These are phyloP conservation scores for Drosophila heteroneura DNA, from an alignment of 2,888 invertebrate species.

Conservation along the genomic window DNA sequence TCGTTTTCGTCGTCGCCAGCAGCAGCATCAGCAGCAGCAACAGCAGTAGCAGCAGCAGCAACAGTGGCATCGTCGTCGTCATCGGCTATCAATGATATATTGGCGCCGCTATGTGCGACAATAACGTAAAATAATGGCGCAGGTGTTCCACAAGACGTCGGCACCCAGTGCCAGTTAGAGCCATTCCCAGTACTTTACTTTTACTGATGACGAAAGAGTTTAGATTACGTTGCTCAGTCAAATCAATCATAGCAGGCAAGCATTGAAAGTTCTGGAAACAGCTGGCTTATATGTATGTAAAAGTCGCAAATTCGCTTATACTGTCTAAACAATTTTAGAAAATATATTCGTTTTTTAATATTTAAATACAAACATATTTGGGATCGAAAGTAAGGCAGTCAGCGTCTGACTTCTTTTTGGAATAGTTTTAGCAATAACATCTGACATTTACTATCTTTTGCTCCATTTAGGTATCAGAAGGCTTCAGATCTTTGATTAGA, in stretches of 20 bases:
- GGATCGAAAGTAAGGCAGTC: background rate
- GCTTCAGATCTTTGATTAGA: background rate
- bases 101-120: conserved; percentile 75
- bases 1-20: conserved; percentile 39
- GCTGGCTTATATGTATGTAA: background rate
- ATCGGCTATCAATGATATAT: conserved; percentile 73
- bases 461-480: too few relatives aligned
- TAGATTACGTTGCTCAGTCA: conserved; percentile 69
- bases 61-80: conserved; percentile 37
- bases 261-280: conserved; percentile 8
- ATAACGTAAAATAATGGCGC: conserved; percentile 83
- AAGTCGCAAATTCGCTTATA: background rate
- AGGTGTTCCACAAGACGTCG: conserved; percentile 74
- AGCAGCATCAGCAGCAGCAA: conserved; percentile 7
- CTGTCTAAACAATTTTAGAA: background rate
- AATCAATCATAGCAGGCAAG: conserved; percentile 70
- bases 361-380: background rate
- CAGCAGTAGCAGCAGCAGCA: background rate
- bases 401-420: background rate
- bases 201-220: conserved; percentile 66
- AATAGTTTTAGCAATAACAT: background rate
- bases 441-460: too few relatives aligned
- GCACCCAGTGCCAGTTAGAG: conserved; percentile 6
- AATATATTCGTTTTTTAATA: background rate
- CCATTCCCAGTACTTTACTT: background rate